A percentile compares a stretch with the other conserved stretches of the same genome.
Evolutionary conservation across 2,113 vertebrate genomes (phyloP).

Genomic region (Gnathonemus echidnorhynchus): DNA sequence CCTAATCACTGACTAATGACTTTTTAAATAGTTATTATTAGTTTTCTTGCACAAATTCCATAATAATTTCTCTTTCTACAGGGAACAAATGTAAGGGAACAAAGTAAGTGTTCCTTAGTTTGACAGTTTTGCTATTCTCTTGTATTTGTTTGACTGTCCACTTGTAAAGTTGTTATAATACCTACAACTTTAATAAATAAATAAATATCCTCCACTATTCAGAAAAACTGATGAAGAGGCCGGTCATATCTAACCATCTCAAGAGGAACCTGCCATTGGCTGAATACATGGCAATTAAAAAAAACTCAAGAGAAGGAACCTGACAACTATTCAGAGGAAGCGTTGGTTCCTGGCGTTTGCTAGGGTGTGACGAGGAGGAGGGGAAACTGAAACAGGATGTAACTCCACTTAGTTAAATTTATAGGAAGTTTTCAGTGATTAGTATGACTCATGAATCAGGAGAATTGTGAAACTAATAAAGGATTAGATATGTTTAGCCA

Average conservation of each 20-base stretch:
- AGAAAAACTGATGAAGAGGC: conserved; percentile 48
- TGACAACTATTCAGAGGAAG: not conserved
- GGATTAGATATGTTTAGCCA: not conserved
- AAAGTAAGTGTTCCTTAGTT: conserved; percentile 42
- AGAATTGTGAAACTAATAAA: not conserved
- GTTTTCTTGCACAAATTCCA: not conserved
- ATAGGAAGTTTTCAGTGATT: not conserved
- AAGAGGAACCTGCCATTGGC: conserved; percentile 34
- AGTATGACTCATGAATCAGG: not conserved
- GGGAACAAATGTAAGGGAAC: conserved; percentile 42
- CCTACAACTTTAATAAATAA: not conserved
- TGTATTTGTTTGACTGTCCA: not conserved
- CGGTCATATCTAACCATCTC: conserved; percentile 53
- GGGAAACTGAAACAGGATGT: not conserved
- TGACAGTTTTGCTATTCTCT: not conserved
- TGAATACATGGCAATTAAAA: not conserved
- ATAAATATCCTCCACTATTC: conserved; percentile 4
- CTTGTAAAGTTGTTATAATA: not conserved
- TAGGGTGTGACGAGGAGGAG: not conserved
- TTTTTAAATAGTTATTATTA: not conserved
- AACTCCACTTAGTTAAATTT: not conserved
- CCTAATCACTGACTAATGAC: not conserved
- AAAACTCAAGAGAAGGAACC: not conserved
- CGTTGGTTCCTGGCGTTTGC: not conserved
- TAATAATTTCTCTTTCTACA: conserved; percentile 31